These are phyloP conservation scores for Heteromormyrus szaboi DNA, from an alignment of 2,797 vertebrate species.

Conservation along the genomic window DNA sequence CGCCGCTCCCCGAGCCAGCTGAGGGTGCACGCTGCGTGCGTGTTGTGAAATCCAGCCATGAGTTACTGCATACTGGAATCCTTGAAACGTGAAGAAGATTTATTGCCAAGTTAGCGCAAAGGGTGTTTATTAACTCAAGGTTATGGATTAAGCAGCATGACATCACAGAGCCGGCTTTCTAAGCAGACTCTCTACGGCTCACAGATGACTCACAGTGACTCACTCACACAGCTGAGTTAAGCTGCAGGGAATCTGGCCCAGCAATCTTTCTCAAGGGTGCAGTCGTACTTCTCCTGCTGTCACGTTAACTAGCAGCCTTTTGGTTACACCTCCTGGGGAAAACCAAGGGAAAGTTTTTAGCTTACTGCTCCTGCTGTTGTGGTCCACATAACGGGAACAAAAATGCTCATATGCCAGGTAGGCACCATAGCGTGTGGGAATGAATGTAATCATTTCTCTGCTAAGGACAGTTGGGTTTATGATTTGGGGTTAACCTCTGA, in stretches of 20 bases:
- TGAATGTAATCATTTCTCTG: neutral
- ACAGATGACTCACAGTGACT: neutral
- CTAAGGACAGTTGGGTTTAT: neutral
- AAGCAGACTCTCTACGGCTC: neutral
- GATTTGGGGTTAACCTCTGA: neutral
- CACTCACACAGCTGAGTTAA: neutral
- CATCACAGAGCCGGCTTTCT: neutral
- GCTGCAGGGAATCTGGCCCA: neutral
- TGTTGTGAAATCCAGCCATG: neutral
- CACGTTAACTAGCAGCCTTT: neutral
- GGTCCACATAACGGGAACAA: neutral
- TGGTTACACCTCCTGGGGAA: neutral
- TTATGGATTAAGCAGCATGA: neutral
- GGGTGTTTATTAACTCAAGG: neutral
- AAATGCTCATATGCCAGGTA: neutral
- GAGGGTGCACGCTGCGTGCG: neutral
- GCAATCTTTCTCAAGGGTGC: neutral
- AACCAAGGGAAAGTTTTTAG: slow-evolving; percentile 8
- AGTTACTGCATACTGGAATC: neutral
- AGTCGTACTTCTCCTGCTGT: neutral
- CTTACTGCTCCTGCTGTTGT: neutral
- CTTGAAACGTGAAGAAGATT: neutral
- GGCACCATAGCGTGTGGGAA: neutral
- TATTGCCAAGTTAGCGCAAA: neutral
- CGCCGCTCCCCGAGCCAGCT: neutral